phyloP scores from a whole-genome alignment of 2,888 invertebrate genomes.

The Drosophila flavopinicola region DNA sequence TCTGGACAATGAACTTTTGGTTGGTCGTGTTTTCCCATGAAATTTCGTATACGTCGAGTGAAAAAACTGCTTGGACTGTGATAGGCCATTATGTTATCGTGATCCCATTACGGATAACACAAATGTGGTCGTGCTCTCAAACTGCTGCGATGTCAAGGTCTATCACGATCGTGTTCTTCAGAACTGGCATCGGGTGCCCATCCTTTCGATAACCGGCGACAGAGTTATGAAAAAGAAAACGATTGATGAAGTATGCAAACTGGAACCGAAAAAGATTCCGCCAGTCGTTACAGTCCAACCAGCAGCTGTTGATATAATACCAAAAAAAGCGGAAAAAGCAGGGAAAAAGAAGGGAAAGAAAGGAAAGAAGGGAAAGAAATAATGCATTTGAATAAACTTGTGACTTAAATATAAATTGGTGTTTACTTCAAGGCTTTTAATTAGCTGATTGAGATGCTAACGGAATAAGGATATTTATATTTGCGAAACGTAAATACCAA shows the following conservation, averaged over 20 bases:
- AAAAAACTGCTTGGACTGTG: conserved; percentile 47
- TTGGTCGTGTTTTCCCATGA: conserved; percentile 59
- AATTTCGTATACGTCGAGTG: conserved; percentile 51
- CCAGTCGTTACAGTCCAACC: neutral
- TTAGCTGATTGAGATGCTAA: too few species aligned
- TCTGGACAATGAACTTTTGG: conserved; percentile 49
- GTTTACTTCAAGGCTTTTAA: neutral
- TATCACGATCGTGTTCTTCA: conserved; percentile 47
- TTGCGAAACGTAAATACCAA: neutral
- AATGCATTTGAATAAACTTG: conserved; percentile 14
- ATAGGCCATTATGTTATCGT: conserved; percentile 35
- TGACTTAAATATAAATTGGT: neutral
- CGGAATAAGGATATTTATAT: neutral
- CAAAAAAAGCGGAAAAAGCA: neutral
- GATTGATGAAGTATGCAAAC: conserved; percentile 35
- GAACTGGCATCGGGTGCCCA: conserved; percentile 62
- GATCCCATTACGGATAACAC: conserved; percentile 50
- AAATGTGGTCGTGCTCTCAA: conserved; percentile 49
- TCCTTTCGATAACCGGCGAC: conserved; percentile 38
- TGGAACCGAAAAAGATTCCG: conserved; percentile 37
- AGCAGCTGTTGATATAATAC: neutral
- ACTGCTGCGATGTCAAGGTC: conserved; percentile 63
- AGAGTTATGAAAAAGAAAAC: conserved; percentile 36
- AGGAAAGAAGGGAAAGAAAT: conserved; percentile 29
- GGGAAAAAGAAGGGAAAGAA: conserved; percentile 13